Base-by-base conservation (phyloP, 2,888 invertebrate genomes). In the Drosophila subsilvestris region DNA sequence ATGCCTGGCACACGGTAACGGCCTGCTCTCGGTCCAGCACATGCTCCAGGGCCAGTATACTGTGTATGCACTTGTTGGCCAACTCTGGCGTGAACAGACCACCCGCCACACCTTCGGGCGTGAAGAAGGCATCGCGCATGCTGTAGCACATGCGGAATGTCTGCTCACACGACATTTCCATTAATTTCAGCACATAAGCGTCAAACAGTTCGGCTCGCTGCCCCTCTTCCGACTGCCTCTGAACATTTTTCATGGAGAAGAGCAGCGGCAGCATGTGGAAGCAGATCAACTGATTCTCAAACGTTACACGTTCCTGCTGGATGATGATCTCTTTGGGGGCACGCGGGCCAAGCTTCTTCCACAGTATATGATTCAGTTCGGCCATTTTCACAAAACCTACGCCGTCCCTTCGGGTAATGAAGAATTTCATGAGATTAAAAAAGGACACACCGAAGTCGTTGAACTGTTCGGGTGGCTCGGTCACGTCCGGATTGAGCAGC, bases 181-280 rank as follows among this genome's bases (percentile, higher is more conserved):
- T 92, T 1, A 96, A 79, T 82, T 95, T 95, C 63, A 93, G 91
- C 3, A 92, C 56, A 79, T 94, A 96, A 61, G 94, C 93, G 58
- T 95, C 94, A 17, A 95, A 93, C 17, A 93, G 91, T 47, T 90
- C 90, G 6, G 86, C 83, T 22, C 78, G 86, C 3, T 58, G 61
- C 3, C 79, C 83, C 25, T 57, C 71, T n/a, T 88, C 77, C 10
- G 70, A 68, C 49, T 77, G 69, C 29, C 80, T 75, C 14, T 73
- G 65, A 0, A 80, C 73, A 1, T 90, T 85, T 45, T 91, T 90
- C 43, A 93, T 90, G 43, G 93, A 92, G 43, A 92, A 90, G 32
- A 94, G 89, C 32, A 95, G 89, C 0, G 96, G 96, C 49, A 95
- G 90, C 14, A 96, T 91, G 87, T 95, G 94, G 73, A 95, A 93